A percentile compares a stretch with the other conserved stretches of the same genome.
Conservation (phyloP, 2,888 invertebrate genomes). For the Agrilus cyanescens region DNA sequence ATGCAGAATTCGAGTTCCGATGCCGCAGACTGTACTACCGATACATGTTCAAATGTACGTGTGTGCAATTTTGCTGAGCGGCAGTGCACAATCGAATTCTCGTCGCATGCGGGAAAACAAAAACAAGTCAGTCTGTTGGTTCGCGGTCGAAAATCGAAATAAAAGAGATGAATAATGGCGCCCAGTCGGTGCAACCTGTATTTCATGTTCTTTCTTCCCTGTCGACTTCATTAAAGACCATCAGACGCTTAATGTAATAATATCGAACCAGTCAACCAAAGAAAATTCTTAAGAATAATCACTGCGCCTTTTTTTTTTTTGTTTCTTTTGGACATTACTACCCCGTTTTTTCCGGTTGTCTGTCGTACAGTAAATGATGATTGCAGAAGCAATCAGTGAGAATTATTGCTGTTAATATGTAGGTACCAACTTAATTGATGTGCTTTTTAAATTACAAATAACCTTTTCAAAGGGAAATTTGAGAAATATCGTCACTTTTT, state of each 20-base stretch:
- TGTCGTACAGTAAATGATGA: no score
- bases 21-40: no score
- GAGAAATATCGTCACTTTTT: no score
- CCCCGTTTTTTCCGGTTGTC: not conserved
- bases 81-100: conserved; percentile 34
- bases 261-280: not conserved
- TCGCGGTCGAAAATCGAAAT: conserved; percentile 31
- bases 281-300: no score
- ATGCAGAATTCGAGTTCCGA: no score
- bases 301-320: not conserved
- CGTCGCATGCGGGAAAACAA: conserved; percentile 32
- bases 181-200: conserved; percentile 37
- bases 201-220: conserved; percentile 30
- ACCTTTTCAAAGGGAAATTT: no score
- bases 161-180: conserved; percentile 39
- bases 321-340: not conserved
- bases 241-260: conserved; percentile 31
- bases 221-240: conserved; percentile 36
- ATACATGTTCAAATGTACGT: no score
- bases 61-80: conserved; percentile 21
- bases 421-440: no score
- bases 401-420: no score
- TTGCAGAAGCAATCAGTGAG: no score
- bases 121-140: conserved; percentile 28
- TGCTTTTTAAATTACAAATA: no score